These are phyloP conservation scores for Drosophila tsacasi DNA, from an alignment of 1,140 invertebrate genomes.

Conservation along the genomic window DNA sequence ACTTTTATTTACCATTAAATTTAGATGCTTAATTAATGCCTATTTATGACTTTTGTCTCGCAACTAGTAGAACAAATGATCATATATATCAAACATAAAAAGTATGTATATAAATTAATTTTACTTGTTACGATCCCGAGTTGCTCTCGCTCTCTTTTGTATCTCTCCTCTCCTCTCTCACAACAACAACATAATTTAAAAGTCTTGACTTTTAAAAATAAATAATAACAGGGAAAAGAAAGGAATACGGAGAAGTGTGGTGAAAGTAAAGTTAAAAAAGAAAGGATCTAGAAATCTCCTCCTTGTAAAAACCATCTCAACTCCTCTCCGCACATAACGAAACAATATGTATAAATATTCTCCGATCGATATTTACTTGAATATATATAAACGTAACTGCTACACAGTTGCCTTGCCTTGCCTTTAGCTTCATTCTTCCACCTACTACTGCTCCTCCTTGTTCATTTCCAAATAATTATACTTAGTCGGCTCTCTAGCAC, in stretches of 20 bases:
- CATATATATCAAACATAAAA: slow-evolving; percentile 58
- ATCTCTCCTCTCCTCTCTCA: slow-evolving; percentile 31
- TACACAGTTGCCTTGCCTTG: slow-evolving; percentile 46
- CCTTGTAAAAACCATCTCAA: slow-evolving; percentile 29
- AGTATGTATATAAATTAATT: slow-evolving; percentile 58
- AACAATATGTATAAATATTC: slow-evolving; percentile 46
- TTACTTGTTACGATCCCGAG: slow-evolving; percentile 47
- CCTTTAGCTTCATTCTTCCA: slow-evolving; percentile 37
- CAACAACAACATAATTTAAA: slow-evolving; percentile 74
- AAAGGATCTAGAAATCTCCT: slow-evolving; percentile 22
- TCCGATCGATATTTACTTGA: slow-evolving; percentile 49
- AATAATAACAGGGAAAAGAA: slow-evolving; percentile 68
- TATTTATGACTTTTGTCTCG: slow-evolving; percentile 77
- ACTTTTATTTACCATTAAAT: slow-evolving; percentile 61
- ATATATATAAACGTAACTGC: slow-evolving; percentile 58
- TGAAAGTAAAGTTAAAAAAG: slow-evolving; percentile 58
- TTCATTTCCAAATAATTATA: slow-evolving; percentile 59
- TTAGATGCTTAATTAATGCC: slow-evolving; percentile 60
- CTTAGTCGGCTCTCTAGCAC: slow-evolving; percentile 60
- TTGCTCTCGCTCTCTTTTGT: slow-evolving; percentile 35
- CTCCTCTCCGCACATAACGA: slow-evolving; percentile 36
- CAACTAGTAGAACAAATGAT: slow-evolving; percentile 70
- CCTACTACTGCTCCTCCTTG: slow-evolving; percentile 7
- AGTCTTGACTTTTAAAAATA: slow-evolving; percentile 71
- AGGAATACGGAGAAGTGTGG: slow-evolving; percentile 44